Evolutionary conservation across 2,797 vertebrate genomes (phyloP).

Genomic region (Menidia menidia): DNA sequence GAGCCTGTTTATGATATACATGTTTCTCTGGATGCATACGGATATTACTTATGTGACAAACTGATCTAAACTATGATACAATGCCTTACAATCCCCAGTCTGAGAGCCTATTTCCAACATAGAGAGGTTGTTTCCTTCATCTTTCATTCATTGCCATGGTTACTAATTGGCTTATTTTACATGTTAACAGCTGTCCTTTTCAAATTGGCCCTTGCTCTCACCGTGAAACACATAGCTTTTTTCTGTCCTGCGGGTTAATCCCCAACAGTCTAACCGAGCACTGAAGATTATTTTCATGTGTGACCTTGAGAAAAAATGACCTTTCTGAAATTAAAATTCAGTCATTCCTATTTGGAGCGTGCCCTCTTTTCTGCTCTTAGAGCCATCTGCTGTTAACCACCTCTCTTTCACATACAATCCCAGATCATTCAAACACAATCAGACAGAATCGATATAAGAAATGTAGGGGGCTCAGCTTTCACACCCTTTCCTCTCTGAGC

Average conservation of each 20-base stretch:
- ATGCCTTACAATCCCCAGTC: conserved; percentile 19
- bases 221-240: conserved; percentile 24
- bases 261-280: conserved; percentile 20
- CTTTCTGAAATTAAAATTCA: conserved; percentile 63
- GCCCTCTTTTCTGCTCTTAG: conserved; percentile 48
- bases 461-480: conserved; percentile 51
- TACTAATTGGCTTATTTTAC: conserved; percentile 64
- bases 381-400: conserved; percentile 32
- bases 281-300: conserved; percentile 66
- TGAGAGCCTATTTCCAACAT: conserved; percentile 40
- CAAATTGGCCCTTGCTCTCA: conserved; percentile 21
- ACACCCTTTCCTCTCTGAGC: conserved; percentile 26
- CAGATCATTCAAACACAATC: conserved; percentile 61
- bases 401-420: conserved; percentile 5
- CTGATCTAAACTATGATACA: conserved; percentile 28
- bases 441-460: conserved; percentile 67
- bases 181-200: conserved; percentile 48
- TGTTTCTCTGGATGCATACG: background rate
- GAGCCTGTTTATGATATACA: background rate
- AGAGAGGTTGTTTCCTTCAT: conserved; percentile 15
- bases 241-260: conserved; percentile 38
- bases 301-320: conserved; percentile 70
- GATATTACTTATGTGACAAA: background rate
- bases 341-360: conserved; percentile 44
- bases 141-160: conserved; percentile 59